Percentiles rank a stretch among this genome's conserved stretches.
Evolutionary conservation across 2,113 vertebrate genomes (phyloP).

Genomic region (Anser brachyrhynchus): DNA sequence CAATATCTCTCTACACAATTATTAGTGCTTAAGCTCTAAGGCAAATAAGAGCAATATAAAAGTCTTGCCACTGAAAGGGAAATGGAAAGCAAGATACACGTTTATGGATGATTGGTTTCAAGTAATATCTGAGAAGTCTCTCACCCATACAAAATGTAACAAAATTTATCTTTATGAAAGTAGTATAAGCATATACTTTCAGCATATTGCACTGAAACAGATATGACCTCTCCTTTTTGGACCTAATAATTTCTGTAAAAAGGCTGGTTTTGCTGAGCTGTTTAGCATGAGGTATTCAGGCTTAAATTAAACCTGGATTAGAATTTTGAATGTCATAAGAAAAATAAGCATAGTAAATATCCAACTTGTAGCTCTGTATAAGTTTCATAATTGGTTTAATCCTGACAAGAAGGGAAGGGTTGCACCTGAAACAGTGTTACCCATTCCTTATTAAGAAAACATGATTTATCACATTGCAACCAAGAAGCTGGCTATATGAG

Average conservation of each 20-base stretch:
- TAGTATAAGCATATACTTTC: neutral
- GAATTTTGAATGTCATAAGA: slow-evolving; percentile 34
- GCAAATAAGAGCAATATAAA: neutral
- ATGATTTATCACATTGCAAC: slow-evolving; percentile 35
- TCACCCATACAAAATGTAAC: neutral
- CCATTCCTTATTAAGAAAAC: slow-evolving; percentile 9
- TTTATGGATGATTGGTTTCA: neutral
- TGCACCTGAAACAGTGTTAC: neutral
- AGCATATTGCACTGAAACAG: neutral
- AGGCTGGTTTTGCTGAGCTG: neutral
- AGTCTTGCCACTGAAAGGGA: neutral
- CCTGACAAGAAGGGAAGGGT: neutral
- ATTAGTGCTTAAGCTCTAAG: neutral
- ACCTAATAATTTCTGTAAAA: neutral
- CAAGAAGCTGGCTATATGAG: neutral
- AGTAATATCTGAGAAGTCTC: neutral
- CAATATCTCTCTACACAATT: slow-evolving; percentile 3
- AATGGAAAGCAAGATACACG: neutral
- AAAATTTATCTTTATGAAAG: neutral
- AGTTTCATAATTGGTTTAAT: neutral
- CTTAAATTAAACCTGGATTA: neutral
- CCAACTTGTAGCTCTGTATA: neutral
- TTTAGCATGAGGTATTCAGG: neutral
- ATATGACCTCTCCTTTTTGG: neutral
- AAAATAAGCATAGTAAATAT: neutral